phyloP scores from a whole-genome alignment of 1,140 invertebrate genomes.

The Drosophila chauvacae region DNA sequence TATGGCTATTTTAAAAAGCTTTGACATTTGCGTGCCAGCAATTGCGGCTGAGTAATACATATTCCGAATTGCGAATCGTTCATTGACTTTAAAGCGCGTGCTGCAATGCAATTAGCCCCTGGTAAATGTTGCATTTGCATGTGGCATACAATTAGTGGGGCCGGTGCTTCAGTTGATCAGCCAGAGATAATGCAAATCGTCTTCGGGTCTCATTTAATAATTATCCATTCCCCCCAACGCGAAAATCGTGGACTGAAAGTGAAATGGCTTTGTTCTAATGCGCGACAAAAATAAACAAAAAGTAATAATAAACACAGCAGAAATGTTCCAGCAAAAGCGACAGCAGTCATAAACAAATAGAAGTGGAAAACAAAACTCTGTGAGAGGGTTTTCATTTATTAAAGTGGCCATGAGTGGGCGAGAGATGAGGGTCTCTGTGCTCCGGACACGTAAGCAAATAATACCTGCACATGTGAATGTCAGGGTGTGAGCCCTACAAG shows the following conservation, averaged over 20 bases:
- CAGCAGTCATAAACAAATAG: constrained; percentile 48
- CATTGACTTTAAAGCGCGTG: constrained; percentile 81
- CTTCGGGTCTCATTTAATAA: constrained; percentile 45
- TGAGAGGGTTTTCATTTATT: constrained; percentile 73
- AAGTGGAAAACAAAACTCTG: constrained; percentile 56
- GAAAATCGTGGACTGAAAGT: constrained; percentile 39
- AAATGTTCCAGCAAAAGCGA: constrained; percentile 20
- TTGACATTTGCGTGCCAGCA: constrained; percentile 70
- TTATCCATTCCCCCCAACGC: constrained; percentile 24
- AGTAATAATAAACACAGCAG: constrained; percentile 30
- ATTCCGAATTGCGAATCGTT: constrained; percentile 54
- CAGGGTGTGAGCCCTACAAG: constrained; percentile 8
- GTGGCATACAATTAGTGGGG: constrained; percentile 59
- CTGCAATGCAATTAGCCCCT: constrained; percentile 70
- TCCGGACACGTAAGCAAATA: constrained; percentile 52
- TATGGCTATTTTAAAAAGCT: constrained; percentile 53
- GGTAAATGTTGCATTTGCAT: constrained; percentile 73
- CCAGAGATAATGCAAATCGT: constrained; percentile 38
- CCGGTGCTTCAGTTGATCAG: constrained; percentile 23
- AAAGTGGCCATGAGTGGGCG: constrained; percentile 59
- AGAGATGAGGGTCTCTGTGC: constrained; percentile 16
- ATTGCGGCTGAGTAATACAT: constrained; percentile 23
- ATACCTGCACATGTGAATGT: constrained; percentile 39
- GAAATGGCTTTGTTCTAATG: constrained; percentile 49
- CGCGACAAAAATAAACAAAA: constrained; percentile 47